A percentile compares a stretch with the other conserved stretches of the same genome.
Conservation (phyloP, 2,888 invertebrate species). For the Hyppa rectilinea region DNA sequence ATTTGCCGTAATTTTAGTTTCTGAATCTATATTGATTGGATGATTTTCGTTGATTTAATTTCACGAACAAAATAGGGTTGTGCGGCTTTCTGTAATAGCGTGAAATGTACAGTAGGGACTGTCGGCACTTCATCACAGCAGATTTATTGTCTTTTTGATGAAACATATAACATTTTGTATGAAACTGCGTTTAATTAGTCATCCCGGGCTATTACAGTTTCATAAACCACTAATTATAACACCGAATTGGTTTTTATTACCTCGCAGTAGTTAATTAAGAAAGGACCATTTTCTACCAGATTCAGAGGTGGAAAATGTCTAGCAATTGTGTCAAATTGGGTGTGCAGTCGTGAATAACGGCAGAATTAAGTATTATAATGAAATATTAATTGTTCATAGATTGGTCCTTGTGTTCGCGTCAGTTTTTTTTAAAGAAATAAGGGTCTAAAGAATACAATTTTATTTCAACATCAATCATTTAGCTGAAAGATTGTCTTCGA, state of each 20-base stretch:
- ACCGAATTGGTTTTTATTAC: no score
- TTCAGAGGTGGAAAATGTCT: not conserved
- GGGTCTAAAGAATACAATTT: not conserved
- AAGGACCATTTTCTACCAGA: not conserved
- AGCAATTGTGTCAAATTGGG: no score
- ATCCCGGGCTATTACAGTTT: no score
- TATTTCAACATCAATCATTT: not conserved
- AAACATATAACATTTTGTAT: no score
- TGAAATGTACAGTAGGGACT: not conserved
- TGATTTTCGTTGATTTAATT: not conserved
- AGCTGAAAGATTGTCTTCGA: not conserved
- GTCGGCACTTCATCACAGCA: no score
- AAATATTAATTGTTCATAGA: not conserved
- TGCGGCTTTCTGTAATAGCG: not conserved
- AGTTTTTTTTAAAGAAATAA: not conserved
- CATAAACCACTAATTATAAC: no score
- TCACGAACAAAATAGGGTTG: not conserved
- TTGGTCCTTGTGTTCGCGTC: not conserved
- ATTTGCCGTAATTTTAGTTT: slow-evolving; percentile 12
- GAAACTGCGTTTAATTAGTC: no score
- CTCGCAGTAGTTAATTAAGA: not conserved
- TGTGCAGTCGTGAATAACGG: not conserved
- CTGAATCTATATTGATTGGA: not conserved
- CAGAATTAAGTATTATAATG: not conserved
- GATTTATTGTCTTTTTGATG: no score